phyloP scores from a whole-genome alignment of 2,888 invertebrate species.

The Catocala sponsa region DNA sequence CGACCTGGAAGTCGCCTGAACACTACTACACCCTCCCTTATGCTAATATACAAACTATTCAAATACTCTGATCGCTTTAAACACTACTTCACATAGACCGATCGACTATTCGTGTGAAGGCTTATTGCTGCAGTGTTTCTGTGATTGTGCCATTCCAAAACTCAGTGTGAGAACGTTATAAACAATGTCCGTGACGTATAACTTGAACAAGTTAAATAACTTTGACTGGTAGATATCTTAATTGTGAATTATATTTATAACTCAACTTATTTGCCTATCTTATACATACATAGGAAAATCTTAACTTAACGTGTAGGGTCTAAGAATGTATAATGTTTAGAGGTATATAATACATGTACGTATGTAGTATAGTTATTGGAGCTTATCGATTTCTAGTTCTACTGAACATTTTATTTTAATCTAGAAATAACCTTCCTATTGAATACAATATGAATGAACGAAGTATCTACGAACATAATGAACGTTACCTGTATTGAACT shows the following conservation, averaged over 20 bases:
- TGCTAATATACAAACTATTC: too few relatives aligned
- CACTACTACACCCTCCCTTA: background rate
- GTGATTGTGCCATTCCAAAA: slow-evolving; percentile 29
- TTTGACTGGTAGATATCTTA: slow-evolving; percentile 35
- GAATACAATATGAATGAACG: slow-evolving; percentile 13
- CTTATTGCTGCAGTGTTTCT: slow-evolving; percentile 20
- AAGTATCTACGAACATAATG: background rate
- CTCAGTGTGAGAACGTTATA: slow-evolving; percentile 27
- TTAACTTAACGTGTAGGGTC: slow-evolving; percentile 36
- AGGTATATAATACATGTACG: slow-evolving; percentile 25
- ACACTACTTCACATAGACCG: slow-evolving; percentile 15
- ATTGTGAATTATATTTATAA: slow-evolving; percentile 42
- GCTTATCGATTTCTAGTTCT: slow-evolving; percentile 27
- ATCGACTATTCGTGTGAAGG: slow-evolving; percentile 16
- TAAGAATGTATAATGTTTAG: slow-evolving; percentile 50
- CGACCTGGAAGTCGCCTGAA: slow-evolving; percentile 93
- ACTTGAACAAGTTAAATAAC: slow-evolving; percentile 13
- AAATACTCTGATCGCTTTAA: slow-evolving; percentile 4
- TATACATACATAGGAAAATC: slow-evolving; percentile 23
- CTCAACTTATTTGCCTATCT: slow-evolving; percentile 34
- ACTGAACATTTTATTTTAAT: slow-evolving; percentile 27
- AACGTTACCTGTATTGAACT: too few relatives aligned
- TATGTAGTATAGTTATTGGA: slow-evolving; percentile 16
- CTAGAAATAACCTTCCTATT: slow-evolving; percentile 22
- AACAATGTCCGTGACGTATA: slow-evolving; percentile 26